Base-by-base conservation (phyloP, 2,113 vertebrate genomes). In the Campylomormyrus numenius region DNA sequence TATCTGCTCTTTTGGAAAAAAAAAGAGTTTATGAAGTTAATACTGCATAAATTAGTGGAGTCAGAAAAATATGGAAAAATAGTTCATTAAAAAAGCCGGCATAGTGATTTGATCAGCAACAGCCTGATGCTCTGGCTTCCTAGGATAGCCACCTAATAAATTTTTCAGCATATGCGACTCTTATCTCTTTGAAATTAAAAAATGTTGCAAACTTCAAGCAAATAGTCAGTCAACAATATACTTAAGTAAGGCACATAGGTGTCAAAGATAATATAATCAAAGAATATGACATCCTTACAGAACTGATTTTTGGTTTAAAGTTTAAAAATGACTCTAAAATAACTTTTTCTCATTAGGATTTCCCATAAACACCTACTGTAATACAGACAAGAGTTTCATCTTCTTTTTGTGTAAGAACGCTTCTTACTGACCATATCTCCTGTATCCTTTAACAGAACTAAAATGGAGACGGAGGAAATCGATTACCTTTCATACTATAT, bases 401-500 rank as follows among this genome's bases (percentile, higher is more conserved):
- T 42, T 39, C 35, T 80, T 15, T 80, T 80, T 42, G 35, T 77
- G 10, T 39, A 77, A 31, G 24, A 70, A 70, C 11, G 11, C 31
- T 35, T 74, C 27, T 35, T 74, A 35, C 66, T 74, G 66, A 35
- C 27, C 48, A 50, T 31, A 48, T 86, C 7, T 27, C 46, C 11
- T 50, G 48, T 4, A 86, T 24, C 48, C 10, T 13, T n/a, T 3
- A 85, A 88, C 50, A 89, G 53, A 84, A 87, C 21, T 50, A 50
- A n/a, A 48, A 46, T 83, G 5, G 45, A 90, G 89, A 87, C 42
- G 85, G 62, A 74, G 84, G 42, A 89, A 90, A 90, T 88, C 89
- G 87, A 92, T 90, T 89, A 80, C 42, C 90, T 92, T 92, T 77
- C 4, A 19, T 90, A 84, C 39, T 92, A 90, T 87, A 74, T 62